Percentiles rank a stretch among this genome's conserved stretches.
phyloP scores from a whole-genome alignment of 2,113 vertebrate genomes.

The Cyphomyrus plagiostoma region DNA sequence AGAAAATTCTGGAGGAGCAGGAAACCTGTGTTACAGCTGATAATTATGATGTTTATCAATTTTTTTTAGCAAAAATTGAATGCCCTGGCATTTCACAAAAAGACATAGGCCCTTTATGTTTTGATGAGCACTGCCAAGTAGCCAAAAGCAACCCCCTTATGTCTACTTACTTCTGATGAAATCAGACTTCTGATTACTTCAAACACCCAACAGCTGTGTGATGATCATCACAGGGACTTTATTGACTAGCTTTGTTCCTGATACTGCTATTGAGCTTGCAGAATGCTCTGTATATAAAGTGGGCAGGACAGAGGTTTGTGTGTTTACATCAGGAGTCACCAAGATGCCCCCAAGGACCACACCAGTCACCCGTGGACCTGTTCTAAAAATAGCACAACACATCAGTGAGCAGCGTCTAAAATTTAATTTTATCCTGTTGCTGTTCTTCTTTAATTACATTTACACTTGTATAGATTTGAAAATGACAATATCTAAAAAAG shows the following conservation, averaged over 20 bases:
- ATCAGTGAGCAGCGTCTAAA: no score
- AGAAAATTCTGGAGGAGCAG: neutral
- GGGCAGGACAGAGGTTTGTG: neutral
- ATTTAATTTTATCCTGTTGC: no score
- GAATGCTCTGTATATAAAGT: neutral
- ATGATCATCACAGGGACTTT: neutral
- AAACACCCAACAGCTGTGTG: neutral
- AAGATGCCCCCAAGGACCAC: no score
- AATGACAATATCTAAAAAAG: no score
- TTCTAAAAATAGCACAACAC: no score
- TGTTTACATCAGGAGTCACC: neutral
- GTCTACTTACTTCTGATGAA: neutral
- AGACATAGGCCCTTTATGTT: neutral
- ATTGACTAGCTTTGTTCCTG: neutral
- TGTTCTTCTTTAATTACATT: no score
- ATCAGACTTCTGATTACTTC: neutral
- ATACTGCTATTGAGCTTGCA: neutral
- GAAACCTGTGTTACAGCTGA: neutral
- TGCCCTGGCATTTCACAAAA: neutral
- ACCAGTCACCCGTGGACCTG: no score
- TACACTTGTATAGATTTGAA: no score
- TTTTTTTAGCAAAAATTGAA: neutral
- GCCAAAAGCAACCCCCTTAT: neutral
- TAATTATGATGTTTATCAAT: neutral
- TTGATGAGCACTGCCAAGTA: neutral